Evolutionary conservation across 2,888 invertebrate species (phyloP).

Genomic region (Calameuta filiformis): DNA sequence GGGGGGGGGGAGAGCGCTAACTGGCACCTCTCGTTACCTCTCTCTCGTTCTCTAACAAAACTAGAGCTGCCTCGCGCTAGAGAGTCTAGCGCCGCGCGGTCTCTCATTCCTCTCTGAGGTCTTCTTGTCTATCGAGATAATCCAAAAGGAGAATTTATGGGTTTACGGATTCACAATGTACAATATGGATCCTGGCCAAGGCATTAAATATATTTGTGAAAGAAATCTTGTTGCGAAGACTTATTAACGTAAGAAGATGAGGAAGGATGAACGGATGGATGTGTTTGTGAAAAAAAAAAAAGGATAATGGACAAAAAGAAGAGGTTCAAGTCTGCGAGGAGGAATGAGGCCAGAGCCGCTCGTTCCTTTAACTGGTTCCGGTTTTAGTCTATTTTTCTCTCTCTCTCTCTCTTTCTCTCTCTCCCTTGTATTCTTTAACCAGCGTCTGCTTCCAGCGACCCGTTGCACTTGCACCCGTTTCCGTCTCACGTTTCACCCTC

Average conservation of each 20-base stretch:
- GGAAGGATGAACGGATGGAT: not conserved
- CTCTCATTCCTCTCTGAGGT: not conserved
- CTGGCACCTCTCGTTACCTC: not conserved
- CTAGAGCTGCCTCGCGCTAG: not conserved
- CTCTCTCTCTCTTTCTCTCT: conserved; percentile 22
- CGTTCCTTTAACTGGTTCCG: conserved; percentile 46
- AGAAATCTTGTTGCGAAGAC: not conserved
- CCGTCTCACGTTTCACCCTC: conserved; percentile 51
- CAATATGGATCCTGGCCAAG: not conserved
- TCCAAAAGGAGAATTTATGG: not conserved
- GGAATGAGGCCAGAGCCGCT: conserved; percentile 33
- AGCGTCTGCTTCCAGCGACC: conserved; percentile 28
- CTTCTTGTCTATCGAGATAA: not conserved
- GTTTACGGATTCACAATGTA: not conserved
- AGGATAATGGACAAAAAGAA: not conserved
- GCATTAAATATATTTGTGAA: not conserved
- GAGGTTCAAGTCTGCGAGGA: conserved; percentile 28
- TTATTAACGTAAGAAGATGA: not conserved
- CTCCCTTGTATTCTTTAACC: conserved; percentile 23
- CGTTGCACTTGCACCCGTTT: conserved; percentile 52
- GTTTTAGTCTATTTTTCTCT: conserved; percentile 24
- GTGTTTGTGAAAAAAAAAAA: not conserved
- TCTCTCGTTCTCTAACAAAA: not conserved
- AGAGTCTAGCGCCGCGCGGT: not conserved
- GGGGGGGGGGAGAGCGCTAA: not conserved